A percentile compares a stretch with the other conserved stretches of the same genome.
phyloP scores from a whole-genome alignment of 1,140 invertebrate genomes.

The Archegozetes longisetosus region DNA sequence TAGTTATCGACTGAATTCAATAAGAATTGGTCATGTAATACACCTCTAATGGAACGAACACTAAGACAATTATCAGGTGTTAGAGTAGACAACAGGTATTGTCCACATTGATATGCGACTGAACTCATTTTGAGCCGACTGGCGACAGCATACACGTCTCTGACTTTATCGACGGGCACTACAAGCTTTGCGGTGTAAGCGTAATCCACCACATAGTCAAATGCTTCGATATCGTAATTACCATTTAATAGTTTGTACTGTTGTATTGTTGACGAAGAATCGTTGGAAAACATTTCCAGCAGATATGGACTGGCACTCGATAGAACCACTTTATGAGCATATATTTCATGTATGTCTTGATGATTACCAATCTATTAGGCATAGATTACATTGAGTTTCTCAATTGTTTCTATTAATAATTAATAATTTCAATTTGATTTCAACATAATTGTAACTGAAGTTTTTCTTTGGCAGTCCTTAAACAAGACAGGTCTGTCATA shows the following conservation, averaged over 20 bases:
- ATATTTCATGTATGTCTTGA: slow-evolving; percentile 44
- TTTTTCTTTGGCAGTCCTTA: neutral
- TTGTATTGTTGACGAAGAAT: slow-evolving; percentile 23
- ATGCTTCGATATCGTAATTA: slow-evolving; percentile 42
- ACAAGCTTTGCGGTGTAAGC: slow-evolving; percentile 54
- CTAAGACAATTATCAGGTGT: slow-evolving; percentile 45
- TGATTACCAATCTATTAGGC: slow-evolving; percentile 28
- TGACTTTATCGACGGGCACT: slow-evolving; percentile 40
- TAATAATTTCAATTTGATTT: neutral
- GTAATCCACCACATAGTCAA: slow-evolving; percentile 58
- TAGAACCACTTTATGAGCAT: slow-evolving; percentile 55
- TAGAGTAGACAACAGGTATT: slow-evolving; percentile 47
- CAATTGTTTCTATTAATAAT: neutral
- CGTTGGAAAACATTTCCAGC: slow-evolving; percentile 52
- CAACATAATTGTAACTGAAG: slow-evolving; percentile 9
- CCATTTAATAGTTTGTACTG: slow-evolving; percentile 45
- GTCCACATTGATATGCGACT: slow-evolving; percentile 49
- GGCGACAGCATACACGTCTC: slow-evolving; percentile 54
- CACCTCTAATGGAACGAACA: slow-evolving; percentile 46
- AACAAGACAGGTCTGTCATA: neutral
- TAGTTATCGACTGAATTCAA: slow-evolving; percentile 46
- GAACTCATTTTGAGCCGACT: slow-evolving; percentile 47
- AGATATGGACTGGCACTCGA: slow-evolving; percentile 57
- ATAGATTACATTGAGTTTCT: slow-evolving; percentile 21
- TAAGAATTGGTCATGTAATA: slow-evolving; percentile 42